Percentiles rank a stretch among this genome's conserved stretches.
Evolutionary conservation across 2,113 vertebrate species (phyloP).

Genomic region (Cynoglossus semilaevis): DNA sequence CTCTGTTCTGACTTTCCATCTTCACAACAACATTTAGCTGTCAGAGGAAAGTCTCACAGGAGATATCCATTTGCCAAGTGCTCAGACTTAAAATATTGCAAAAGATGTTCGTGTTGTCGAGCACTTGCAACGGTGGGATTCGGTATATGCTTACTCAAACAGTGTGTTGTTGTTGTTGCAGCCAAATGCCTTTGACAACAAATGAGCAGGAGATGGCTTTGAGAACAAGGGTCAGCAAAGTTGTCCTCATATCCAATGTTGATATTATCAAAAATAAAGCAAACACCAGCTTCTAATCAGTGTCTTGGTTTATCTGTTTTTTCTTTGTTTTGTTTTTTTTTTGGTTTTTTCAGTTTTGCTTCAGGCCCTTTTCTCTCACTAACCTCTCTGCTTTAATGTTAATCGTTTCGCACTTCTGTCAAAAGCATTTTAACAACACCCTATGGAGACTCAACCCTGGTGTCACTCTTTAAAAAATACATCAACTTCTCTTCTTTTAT

Average conservation of each 20-base stretch:
- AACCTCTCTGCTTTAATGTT: constrained; percentile 24
- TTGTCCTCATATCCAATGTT: constrained; percentile 12
- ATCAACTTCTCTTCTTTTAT: constrained; percentile 42
- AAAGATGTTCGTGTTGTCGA: constrained; percentile 54
- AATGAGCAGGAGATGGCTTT: too few species aligned
- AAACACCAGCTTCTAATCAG: constrained; percentile 3
- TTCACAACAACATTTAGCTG: constrained; percentile 53
- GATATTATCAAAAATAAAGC: constrained; percentile 18
- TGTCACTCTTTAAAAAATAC: constrained; percentile 37
- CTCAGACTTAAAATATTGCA: constrained; percentile 60
- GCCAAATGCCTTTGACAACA: too few species aligned
- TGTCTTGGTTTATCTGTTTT: background rate
- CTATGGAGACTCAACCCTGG: constrained; percentile 26
- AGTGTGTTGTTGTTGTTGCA: constrained; percentile 14
- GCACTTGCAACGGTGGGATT: constrained; percentile 44
- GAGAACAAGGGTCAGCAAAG: constrained; percentile 22
- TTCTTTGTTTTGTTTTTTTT: constrained; percentile 14
- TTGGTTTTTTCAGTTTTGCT: constrained; percentile 16
- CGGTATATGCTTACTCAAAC: constrained; percentile 45
- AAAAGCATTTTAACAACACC: constrained; percentile 30
- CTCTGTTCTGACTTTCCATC: constrained; percentile 55
- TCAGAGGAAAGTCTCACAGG: constrained; percentile 45
- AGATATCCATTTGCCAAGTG: constrained; percentile 52
- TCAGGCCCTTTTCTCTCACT: constrained; percentile 20
- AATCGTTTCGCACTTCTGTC: constrained; percentile 31